Evolutionary conservation across 1,140 invertebrate species (phyloP), one percentile per base, ranked within the genome.

Genomic region (Patella vulgata): DNA sequence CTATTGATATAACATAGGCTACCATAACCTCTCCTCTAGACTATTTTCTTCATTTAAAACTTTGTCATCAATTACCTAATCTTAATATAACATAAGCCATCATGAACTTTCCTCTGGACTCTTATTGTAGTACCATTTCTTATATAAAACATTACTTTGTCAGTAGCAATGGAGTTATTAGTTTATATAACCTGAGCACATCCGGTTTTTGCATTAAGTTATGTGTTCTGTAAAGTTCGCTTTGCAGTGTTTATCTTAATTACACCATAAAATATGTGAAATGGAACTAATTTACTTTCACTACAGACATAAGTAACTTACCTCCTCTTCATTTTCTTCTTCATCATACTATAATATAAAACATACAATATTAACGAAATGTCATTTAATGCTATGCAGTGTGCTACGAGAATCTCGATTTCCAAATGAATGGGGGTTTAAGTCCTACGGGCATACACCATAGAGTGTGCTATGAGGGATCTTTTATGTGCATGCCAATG

Each of bases 251-350:
- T n/a, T n/a, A n/a, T n/a, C n/a, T n/a, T n/a, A n/a, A n/a, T n/a
- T n/a, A n/a, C n/a, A n/a, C n/a, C n/a, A n/a, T n/a, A n/a, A n/a
- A n/a, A n/a, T n/a, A n/a, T n/a, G n/a, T n/a, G n/a, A n/a, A n/a
- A n/a, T n/a, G n/a, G n/a, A n/a, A n/a, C n/a, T n/a, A n/a, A n/a
- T n/a, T n/a, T n/a, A n/a, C n/a, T n/a, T n/a, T n/a, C n/a, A n/a
- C n/a, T n/a, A n/a, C n/a, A n/a, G n/a, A n/a, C n/a, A n/a, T n/a
- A n/a, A n/a, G n/a, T 30, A 2, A 25, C 57, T 50, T 66, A 70
- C 72, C 50, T 78, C 75, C 23, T 78, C 75, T 46, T 77, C 75
- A 39, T 57, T 57, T 17, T 71, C 74, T 33, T 75, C 75, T 40
- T 72, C 72, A 53, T 78, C 75, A 74, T 74, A 75, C 75, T 78